phyloP scores from a whole-genome alignment of 2,113 vertebrate species.

The Neomonachus schauinslandi region DNA sequence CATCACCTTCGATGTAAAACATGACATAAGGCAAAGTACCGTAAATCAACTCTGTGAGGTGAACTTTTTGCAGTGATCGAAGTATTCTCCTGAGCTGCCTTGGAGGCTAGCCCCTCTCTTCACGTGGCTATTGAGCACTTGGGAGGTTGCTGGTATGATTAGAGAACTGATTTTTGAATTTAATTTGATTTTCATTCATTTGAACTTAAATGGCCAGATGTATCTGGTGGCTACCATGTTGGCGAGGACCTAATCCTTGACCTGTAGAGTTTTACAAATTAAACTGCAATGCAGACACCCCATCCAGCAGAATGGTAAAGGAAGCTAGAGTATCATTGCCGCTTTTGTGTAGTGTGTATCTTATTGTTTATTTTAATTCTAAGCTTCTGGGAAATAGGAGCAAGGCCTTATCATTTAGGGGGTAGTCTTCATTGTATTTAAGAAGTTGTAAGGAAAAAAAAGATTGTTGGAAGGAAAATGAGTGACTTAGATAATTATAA shows the following conservation, averaged over 20 bases:
- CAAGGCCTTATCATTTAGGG: not conserved
- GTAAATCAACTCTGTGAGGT: rapidly evolving
- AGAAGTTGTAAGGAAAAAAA: not conserved
- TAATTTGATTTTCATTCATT: not conserved
- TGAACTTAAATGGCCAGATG: not conserved
- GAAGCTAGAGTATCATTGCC: not conserved
- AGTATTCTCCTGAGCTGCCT: rapidly evolving
- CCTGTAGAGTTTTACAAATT: not conserved
- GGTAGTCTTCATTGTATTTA: not conserved
- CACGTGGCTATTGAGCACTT: rapidly evolving
- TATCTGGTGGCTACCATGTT: not conserved
- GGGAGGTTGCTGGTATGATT: not conserved
- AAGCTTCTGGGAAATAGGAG: not conserved
- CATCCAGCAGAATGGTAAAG: not conserved
- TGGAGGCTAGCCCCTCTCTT: rapidly evolving
- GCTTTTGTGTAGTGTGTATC: not conserved
- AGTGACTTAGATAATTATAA: not conserved
- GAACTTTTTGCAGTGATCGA: not conserved
- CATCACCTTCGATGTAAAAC: not conserved
- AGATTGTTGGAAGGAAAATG: not conserved
- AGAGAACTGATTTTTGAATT: not conserved
- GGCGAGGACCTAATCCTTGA: not conserved
- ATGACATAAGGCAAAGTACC: not conserved
- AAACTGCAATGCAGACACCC: rapidly evolving
- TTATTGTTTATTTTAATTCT: constrained; percentile 8